Conservation (phyloP, 2,888 invertebrate genomes). For the Hirtodrosophila duncani region DNA sequence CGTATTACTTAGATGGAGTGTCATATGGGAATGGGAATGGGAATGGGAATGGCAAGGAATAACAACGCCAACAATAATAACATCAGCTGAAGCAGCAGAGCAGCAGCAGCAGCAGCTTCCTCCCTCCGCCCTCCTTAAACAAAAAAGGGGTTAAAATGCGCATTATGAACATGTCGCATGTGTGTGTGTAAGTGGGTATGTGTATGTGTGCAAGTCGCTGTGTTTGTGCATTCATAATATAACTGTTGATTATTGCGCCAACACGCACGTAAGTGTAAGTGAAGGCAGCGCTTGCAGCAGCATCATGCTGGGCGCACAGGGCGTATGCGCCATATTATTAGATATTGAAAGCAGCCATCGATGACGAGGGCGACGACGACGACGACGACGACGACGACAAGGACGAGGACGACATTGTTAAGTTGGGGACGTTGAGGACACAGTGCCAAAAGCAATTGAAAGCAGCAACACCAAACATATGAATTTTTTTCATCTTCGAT, state of each 20-base stretch:
- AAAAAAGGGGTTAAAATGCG: conserved; percentile 64
- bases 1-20: conserved; percentile 65
- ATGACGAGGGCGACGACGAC: conserved; percentile 29
- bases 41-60: too few relatives aligned
- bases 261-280: conserved; percentile 65
- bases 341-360: conserved; percentile 70
- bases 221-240: conserved; percentile 66
- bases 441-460: conserved; percentile 57
- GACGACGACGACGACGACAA: conserved; percentile 16
- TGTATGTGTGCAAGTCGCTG: conserved; percentile 11
- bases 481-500: conserved; percentile 53
- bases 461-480: conserved; percentile 60
- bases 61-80: too few relatives aligned
- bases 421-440: conserved; percentile 23
- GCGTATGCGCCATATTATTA: conserved; percentile 70
- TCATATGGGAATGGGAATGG: conserved; percentile 39
- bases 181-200: background rate
- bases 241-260: conserved; percentile 73
- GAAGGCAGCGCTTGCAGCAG: conserved; percentile 31
- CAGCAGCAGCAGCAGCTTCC: too few relatives aligned
- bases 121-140: background rate
- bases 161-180: conserved; percentile 44
- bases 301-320: conserved; percentile 22
- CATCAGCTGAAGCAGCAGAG: too few relatives aligned
- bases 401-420: conserved; percentile 21